Evolutionary conservation across 2,113 vertebrate genomes (phyloP), one percentile per base, ranked within the genome.

Genomic region (Podiceps cristatus): DNA sequence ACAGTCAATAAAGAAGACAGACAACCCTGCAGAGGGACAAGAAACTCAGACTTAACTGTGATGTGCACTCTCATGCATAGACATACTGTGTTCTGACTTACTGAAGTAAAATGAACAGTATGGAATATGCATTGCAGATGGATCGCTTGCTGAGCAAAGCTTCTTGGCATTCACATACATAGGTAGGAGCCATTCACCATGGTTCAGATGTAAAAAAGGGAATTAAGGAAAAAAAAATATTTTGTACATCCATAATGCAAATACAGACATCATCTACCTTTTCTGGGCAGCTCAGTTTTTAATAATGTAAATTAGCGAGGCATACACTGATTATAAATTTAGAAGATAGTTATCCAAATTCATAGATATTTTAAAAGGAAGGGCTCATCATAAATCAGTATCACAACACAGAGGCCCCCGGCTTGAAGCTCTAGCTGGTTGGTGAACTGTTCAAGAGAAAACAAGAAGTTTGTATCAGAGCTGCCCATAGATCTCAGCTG

Each of bases 401-500:
- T 76, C 85, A 31, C 31, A 73, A 47, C 31, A 45, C 5, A 64
- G 52, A 80, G 14, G 7, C 4, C 4, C 20, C 64, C 42, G 3
- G 3, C 81, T 62, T 95, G 59, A 69, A 88, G 71, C 33, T 82
- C 27, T 80, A 71, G 42, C 74, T 78, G 62, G 67, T 33, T 96
- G 93, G 89, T 78, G 78, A 95, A 64, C 79, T 75, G 78, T 53
- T 95, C 79, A 96, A 96, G 93, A 97, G 89, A 90, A 96, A 96
- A 92, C 28, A 75, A 92, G 89, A 74, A 72, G 68, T 37, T 95
- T 72, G 67, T 4, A 72, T 49, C 66, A 73, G 50, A 91, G 53
- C 22, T 80, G 67, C n/a, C 28, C 67, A 24, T 11, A 91, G 69
- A 69, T 73, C 64, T 92, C 84, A 31, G 77, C 23, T 91, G 63